A percentile compares a stretch with the other conserved stretches of the same genome.
These are phyloP conservation scores for Rhinopomastus cyanomelas DNA, from an alignment of 2,113 vertebrate genomes.

Conservation along the genomic window DNA sequence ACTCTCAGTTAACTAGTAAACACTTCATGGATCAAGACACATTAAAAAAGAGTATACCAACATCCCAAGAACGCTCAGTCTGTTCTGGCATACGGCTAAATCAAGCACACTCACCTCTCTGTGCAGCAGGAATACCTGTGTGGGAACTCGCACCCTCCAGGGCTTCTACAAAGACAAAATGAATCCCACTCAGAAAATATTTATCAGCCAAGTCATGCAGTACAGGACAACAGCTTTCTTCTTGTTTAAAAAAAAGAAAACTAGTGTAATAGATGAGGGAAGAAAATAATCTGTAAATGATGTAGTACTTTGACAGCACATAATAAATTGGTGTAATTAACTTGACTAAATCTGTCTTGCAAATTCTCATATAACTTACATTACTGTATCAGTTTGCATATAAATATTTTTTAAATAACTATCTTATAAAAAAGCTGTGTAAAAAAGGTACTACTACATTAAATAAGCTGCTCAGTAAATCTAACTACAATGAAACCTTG, in stretches of 20 bases:
- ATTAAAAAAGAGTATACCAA: constrained; percentile 61
- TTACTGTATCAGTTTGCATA: background rate
- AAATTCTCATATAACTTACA: background rate
- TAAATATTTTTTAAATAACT: background rate
- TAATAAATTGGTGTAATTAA: background rate
- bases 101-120: constrained; percentile 85
- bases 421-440: background rate
- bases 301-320: background rate
- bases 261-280: background rate
- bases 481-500: background rate
- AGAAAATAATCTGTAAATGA: background rate
- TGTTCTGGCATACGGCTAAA: constrained; percentile 59
- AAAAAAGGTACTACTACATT: background rate
- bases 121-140: constrained; percentile 80
- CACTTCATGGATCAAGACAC: constrained; percentile 45
- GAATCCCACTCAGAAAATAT: constrained; percentile 11
- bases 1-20: constrained; percentile 59
- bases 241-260: background rate
- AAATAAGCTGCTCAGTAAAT: background rate
- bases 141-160: constrained; percentile 80
- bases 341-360: background rate
- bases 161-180: constrained; percentile 81
- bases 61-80: constrained; percentile 46
- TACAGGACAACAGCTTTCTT: constrained; percentile 30
- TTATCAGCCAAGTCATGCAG: constrained; percentile 9